phyloP scores from a whole-genome alignment of 2,888 invertebrate genomes.

The Eristalis tenax region DNA sequence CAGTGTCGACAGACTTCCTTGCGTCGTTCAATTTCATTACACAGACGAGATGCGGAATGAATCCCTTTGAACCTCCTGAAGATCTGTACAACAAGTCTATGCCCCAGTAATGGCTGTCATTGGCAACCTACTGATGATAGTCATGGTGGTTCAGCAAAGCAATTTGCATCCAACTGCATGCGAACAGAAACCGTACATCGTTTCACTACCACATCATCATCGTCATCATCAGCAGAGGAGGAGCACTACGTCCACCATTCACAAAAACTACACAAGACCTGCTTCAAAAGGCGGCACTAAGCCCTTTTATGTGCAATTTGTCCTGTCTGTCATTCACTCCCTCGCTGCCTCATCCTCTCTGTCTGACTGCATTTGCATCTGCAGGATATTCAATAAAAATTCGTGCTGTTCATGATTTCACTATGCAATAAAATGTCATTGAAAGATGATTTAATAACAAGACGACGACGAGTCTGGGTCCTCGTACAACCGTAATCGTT shows the following conservation, averaged over 20 bases:
- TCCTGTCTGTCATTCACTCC: slow-evolving; percentile 12
- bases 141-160: slow-evolving; percentile 12
- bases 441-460: slow-evolving; percentile 53
- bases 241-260: not conserved
- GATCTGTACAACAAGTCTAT: not conserved
- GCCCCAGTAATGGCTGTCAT: slow-evolving; percentile 40
- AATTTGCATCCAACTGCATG: slow-evolving; percentile 19
- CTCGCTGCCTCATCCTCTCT: not conserved
- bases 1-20: not conserved
- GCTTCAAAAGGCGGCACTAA: slow-evolving; percentile 24
- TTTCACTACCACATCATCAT: not conserved
- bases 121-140: slow-evolving; percentile 37
- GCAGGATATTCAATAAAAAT: slow-evolving; percentile 27
- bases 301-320: slow-evolving; percentile 54
- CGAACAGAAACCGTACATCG: not conserved
- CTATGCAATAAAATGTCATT: slow-evolving; percentile 40
- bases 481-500: not conserved
- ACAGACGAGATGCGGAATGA: slow-evolving; percentile 1
- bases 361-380: slow-evolving; percentile 8
- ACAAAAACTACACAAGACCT: slow-evolving; percentile 20
- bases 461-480: not conserved
- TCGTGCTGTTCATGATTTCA: slow-evolving; percentile 26
- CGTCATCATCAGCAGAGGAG: no score
- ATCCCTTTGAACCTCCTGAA: not conserved
- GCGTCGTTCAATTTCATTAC: slow-evolving; percentile 16